Evolutionary conservation across 2,113 vertebrate species (phyloP).

Genomic region (Phocoena sinus): DNA sequence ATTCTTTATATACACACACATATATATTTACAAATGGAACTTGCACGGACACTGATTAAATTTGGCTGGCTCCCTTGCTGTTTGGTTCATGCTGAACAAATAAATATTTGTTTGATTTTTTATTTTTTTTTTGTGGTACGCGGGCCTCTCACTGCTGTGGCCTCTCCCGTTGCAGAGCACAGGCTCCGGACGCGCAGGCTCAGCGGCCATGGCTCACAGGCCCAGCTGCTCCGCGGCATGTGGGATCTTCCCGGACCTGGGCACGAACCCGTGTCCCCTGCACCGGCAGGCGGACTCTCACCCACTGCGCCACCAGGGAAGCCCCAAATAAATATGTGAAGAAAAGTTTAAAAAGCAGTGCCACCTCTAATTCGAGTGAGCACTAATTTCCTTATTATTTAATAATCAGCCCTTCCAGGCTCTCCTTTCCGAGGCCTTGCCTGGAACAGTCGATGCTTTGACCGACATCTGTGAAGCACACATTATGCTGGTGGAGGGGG

Average conservation of each 20-base stretch:
- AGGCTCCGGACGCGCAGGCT: too few relatives aligned
- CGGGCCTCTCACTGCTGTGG: too few relatives aligned
- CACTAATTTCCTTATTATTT: neutral
- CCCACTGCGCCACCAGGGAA: too few relatives aligned
- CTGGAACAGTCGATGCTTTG: neutral
- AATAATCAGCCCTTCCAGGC: neutral
- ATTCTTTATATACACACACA: neutral
- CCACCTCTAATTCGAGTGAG: neutral
- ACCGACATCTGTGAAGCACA: neutral
- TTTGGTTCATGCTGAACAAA: neutral
- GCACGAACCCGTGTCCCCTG: too few relatives aligned
- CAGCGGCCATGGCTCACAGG: too few relatives aligned
- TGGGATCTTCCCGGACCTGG: too few relatives aligned
- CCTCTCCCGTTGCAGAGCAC: too few relatives aligned
- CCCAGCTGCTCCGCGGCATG: too few relatives aligned
- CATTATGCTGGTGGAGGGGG: accelerated
- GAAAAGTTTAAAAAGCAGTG: neutral
- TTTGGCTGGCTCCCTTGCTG: neutral
- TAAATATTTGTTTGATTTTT: neutral
- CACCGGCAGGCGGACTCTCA: too few relatives aligned
- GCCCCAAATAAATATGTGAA: neutral
- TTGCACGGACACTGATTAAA: neutral
- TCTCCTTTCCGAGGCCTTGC: neutral
- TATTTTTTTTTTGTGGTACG: too few relatives aligned
- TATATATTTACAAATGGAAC: neutral